phyloP scores from a whole-genome alignment of 2,113 vertebrate species.

The Nycticorax nycticorax region DNA sequence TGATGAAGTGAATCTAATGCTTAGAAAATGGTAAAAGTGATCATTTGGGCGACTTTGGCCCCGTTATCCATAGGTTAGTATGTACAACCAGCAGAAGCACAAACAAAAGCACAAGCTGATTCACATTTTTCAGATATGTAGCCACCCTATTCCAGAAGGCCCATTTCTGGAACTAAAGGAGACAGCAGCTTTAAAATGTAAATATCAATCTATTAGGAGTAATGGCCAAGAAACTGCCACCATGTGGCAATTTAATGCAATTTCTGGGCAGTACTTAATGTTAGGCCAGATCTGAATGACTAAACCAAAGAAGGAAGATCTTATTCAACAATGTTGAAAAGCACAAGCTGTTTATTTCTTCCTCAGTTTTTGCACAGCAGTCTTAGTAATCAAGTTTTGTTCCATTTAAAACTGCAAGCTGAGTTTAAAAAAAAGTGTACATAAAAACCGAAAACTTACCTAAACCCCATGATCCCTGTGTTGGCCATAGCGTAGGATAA shows the following conservation, averaged over 20 bases:
- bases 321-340: background rate
- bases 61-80: background rate
- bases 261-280: fast-evolving
- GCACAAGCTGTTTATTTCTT: background rate
- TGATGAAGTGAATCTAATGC: background rate
- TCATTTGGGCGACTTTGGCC: background rate
- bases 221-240: constrained; percentile 42
- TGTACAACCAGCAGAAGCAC: background rate
- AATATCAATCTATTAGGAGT: background rate
- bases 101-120: background rate
- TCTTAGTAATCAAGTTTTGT: background rate
- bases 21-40: background rate
- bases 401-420: background rate
- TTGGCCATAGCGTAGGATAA: constrained; percentile 91
- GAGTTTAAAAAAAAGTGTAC: background rate
- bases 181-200: background rate
- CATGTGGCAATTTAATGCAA: constrained; percentile 28
- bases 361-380: background rate
- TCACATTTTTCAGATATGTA: background rate
- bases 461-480: constrained; percentile 91
- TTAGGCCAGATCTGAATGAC: background rate
- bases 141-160: background rate
- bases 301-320: background rate
- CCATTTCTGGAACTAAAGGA: background rate
- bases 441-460: constrained; percentile 71